Evolutionary conservation across 2,797 vertebrate genomes (phyloP), one percentile per base, ranked within the genome.

Genomic region (Crenichthys baileyi): DNA sequence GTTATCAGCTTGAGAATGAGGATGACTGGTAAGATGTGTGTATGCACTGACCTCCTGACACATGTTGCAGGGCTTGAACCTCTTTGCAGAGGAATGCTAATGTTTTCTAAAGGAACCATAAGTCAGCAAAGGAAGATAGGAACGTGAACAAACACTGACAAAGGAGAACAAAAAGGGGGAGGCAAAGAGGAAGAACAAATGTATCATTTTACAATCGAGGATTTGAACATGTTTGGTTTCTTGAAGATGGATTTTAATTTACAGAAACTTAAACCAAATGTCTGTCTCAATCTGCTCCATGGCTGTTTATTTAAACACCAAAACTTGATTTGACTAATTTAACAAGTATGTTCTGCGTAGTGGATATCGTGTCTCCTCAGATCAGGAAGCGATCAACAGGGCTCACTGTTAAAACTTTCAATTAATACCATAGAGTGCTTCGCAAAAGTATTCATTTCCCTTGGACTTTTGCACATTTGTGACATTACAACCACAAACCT

Each of bases 31-130:
- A 56, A 75, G n/a, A 83, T 83, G 77, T 79, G 72, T 72, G 87
- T 75, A 75, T 60, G 72, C 53, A 24, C 60, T 86, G 90, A 92
- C 92, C 89, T 85, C 79, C 61, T 85, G 74, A 91, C 91, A 91
- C 83, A 83, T 70, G 81, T 78, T 80, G 82, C 85, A 82, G 81
- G 75, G 80, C 77, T 82, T 85, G 84, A 90, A 90, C 86, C 86
- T 93, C 86, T 91, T 85, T 86, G 76, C 84, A 73, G 78, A 91
- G 91, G 93, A 94, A 93, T 94, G 90, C 91, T 92, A 90, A 92
- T 92, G 92, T 89, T 93, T 91, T 89, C 74, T 77, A 80, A 90
- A 89, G 91, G 78, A 90, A 87, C 87, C 85, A 80, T 91, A 91
- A 91, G 83, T 91, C 88, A 93, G 83, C 39, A 79, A 31, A 75